Conservation (phyloP, 2,113 vertebrate genomes). For the Anolis carolinensis region DNA sequence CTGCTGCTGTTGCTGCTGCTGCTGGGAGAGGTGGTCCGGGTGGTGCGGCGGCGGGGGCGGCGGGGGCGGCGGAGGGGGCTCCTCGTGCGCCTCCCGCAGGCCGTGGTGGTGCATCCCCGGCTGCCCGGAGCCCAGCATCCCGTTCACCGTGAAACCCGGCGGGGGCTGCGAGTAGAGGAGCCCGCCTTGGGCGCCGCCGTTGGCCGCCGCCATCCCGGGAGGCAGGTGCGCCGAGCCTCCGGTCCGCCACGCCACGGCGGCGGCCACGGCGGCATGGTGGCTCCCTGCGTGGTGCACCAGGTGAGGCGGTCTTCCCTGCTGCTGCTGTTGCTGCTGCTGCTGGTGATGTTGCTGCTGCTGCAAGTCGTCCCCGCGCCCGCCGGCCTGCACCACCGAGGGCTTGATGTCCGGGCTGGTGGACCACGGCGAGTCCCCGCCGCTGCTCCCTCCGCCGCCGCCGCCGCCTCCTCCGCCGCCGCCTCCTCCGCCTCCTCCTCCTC, state of each 20-base stretch:
- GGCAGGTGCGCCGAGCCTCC: slow-evolving; percentile 83
- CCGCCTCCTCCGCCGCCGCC: slow-evolving; percentile 36
- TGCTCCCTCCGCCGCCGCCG: slow-evolving; percentile 84
- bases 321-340: slow-evolving; percentile 77
- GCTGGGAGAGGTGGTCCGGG: slow-evolving; percentile 85
- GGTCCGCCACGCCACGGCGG: slow-evolving; percentile 89
- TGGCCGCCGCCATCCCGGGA: slow-evolving; percentile 87
- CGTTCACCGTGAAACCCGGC: slow-evolving; percentile 90
- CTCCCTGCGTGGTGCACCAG: slow-evolving; percentile 56
- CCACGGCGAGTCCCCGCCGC: slow-evolving; percentile 88
- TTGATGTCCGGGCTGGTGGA: slow-evolving; percentile 91
- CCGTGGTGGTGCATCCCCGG: slow-evolving; percentile 88
- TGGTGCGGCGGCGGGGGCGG: slow-evolving; percentile 83
- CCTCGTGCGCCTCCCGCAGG: slow-evolving; percentile 86
- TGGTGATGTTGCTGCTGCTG: slow-evolving; percentile 65
- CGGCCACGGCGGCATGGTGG: slow-evolving; percentile 87
- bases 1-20: slow-evolving; percentile 80
- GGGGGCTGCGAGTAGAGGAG: slow-evolving; percentile 84
- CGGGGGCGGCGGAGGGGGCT: slow-evolving; percentile 72
- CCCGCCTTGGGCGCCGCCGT: slow-evolving; percentile 81
- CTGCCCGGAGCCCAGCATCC: slow-evolving; percentile 87
- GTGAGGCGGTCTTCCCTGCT: slow-evolving; percentile 83
- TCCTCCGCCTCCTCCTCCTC: slow-evolving; percentile 81
- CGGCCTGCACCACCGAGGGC: slow-evolving; percentile 84
- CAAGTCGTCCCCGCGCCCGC: slow-evolving; percentile 80